phyloP scores from a whole-genome alignment of 2,888 invertebrate species.

The Acleris sparsana region DNA sequence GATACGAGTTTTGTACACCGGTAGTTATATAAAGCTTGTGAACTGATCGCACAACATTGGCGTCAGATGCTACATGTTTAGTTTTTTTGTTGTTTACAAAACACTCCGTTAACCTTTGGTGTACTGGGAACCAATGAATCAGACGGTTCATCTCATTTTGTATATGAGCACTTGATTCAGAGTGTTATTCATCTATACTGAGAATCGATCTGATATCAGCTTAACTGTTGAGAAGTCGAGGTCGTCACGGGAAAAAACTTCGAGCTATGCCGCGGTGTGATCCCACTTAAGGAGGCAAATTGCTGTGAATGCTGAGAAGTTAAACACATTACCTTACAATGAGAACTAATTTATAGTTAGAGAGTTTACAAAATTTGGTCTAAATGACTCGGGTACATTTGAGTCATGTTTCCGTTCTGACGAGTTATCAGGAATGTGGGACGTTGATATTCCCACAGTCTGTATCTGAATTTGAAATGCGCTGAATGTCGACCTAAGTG shows the following conservation, averaged over 20 bases:
- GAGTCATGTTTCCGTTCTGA: conserved; percentile 72
- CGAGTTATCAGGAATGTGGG: conserved; percentile 76
- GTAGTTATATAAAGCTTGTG: no score
- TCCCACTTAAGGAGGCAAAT: conserved; percentile 54
- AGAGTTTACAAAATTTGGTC: conserved; percentile 18
- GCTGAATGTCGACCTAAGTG: conserved; percentile 42
- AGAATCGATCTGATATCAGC: conserved; percentile 60
- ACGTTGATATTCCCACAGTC: conserved; percentile 64
- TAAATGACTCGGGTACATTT: conserved; percentile 56
- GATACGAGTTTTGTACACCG: neutral
- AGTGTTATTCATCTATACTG: conserved; percentile 62
- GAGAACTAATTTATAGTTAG: conserved; percentile 21
- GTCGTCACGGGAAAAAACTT: conserved; percentile 77
- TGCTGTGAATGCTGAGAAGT: conserved; percentile 42
- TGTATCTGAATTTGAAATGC: conserved; percentile 54
- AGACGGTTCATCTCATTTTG: conserved; percentile 38
- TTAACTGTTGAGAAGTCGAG: conserved; percentile 61
- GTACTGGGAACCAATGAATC: conserved; percentile 33
- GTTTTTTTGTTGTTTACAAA: conserved; percentile 14
- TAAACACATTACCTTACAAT: conserved; percentile 34
- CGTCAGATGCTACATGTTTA: neutral
- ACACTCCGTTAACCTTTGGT: conserved; percentile 15
- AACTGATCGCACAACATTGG: no score
- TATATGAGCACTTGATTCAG: conserved; percentile 38
- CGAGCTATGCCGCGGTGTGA: conserved; percentile 60